Base-by-base conservation (phyloP, 2,113 vertebrate species). In the Pterocles orientalis region DNA sequence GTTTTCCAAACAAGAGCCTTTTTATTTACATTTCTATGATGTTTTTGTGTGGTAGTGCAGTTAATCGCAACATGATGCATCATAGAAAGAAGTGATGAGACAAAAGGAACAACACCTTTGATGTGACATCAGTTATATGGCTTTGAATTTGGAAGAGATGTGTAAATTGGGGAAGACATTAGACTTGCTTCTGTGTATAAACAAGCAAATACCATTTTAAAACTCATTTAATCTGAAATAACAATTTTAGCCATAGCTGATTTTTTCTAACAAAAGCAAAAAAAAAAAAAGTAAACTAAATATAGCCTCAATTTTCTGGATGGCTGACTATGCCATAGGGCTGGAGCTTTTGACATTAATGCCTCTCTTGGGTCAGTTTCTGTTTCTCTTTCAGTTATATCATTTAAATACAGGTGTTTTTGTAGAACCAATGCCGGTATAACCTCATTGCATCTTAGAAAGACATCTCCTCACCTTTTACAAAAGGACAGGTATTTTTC, bases 251-350 rank as follows among this genome's bases (percentile, higher is more conserved):
- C 24, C 31, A 12, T 70, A 86, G 60, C 34, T 90, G 71, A 64
- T 89, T 94, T 96, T 94, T 54, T 54, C 87, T 97, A 97, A 96
- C 93, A 93, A 92, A 94, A 75, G 56, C 94, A 96, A 93, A 84
- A 83, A 94, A 84, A 83, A 94, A 83, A 95, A 88, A 86, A 89
- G 12, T 78, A 48, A 83, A 89, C 91, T 97, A 97, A 96, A 94
- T 97, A 89, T 90, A 94, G 60, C 39, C 43, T 89, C 24, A 81
- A 76, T 97, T 97, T 97, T 96, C 77, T 14, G 5, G 70, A 86
- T 96, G 94, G 93, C 86, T 92, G 80, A 86, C 68, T 87, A 20
- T 94, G 95, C 91, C 82, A 90, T 56, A 93, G 90, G 91, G 85
- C 81, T 94, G 53, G 64, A 92, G 62, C 77, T 92, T 87, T 87